Evolutionary conservation across 1,140 invertebrate genomes (phyloP), one percentile per base, ranked within the genome.

Genomic region (Camponotus pennsylvanicus): DNA sequence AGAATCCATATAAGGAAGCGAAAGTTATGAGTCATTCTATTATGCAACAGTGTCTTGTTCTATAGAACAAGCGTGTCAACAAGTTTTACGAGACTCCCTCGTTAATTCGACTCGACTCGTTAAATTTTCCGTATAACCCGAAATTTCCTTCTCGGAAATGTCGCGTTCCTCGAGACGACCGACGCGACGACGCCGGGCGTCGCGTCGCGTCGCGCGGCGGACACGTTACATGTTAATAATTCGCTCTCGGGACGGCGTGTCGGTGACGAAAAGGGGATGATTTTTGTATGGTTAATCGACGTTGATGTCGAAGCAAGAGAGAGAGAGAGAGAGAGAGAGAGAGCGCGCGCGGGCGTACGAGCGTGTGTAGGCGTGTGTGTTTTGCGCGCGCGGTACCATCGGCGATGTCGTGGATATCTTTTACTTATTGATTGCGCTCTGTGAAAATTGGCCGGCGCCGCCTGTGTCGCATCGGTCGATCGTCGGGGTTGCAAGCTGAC

Each of bases 401-500:
- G 88, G 45, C 86, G 88, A 90, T 69, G 73, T 87, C 70, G 86
- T 88, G 89, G 77, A 71, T 92, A 88, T 91, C 92, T 91, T 13
- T 85, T 92, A 91, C 90, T 94, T 94, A 94, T 95, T 94, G 94
- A 95, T 95, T 95, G 92, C 85, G 92, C 86, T 86, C 89, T 82
- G 89, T 92, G 91, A 91, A 92, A 94, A 94, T 94, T 94, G 93
- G 93, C 92, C 93, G 94, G 93, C 94, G 92, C 93, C 93, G 94
- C 94, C 92, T 92, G 93, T 92, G 89, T 94, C 92, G 90, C 93
- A 92, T 93, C 92, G 93, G 93, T 95, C 94, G 93, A 95, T 95
- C 92, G 92, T 94, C 90, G 90, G 86, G 86, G 83, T 88, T 86
- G 90, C 84, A 69, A 80, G 79, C 88, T 95, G 93, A 94, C 94